Evolutionary conservation across 1,140 invertebrate species (phyloP).

Genomic region (Ectropis grisescens): DNA sequence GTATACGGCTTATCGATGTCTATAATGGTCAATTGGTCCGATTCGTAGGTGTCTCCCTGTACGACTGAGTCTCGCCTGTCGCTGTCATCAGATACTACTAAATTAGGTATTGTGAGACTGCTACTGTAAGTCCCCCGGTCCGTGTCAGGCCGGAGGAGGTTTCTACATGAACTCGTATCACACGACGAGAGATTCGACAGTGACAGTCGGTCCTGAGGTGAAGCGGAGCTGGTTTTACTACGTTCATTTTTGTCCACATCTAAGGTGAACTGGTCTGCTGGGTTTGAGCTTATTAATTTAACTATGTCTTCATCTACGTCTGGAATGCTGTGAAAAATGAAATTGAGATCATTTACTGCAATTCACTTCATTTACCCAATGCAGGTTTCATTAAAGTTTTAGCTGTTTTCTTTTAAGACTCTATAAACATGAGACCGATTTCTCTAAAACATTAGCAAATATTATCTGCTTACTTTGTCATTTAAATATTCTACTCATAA

Average conservation of each 20-base stretch:
- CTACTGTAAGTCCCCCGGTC: conserved; percentile 44
- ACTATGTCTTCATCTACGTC: conserved; percentile 69
- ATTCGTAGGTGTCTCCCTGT: conserved; percentile 69
- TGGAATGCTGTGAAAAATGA: conserved; percentile 51
- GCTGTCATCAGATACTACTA: conserved; percentile 63
- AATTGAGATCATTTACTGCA: neutral
- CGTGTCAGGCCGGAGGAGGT: conserved; percentile 45
- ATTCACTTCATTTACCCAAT: no score
- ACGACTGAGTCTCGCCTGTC: conserved; percentile 52
- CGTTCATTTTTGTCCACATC: conserved; percentile 42
- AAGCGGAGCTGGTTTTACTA: conserved; percentile 36
- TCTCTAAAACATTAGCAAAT: no score
- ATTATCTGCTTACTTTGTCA: no score
- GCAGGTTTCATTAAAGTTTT: no score
- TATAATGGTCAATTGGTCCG: conserved; percentile 74
- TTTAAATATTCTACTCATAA: no score
- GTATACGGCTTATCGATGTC: conserved; percentile 70
- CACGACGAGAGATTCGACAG: conserved; percentile 57
- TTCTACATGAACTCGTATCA: conserved; percentile 62
- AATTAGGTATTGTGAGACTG: conserved; percentile 63
- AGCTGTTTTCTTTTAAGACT: no score
- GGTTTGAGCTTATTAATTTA: conserved; percentile 56
- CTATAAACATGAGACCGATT: no score
- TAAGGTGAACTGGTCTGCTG: conserved; percentile 30
- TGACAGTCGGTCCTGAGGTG: conserved; percentile 46